A percentile compares a stretch with the other conserved stretches of the same genome.
Evolutionary conservation across 2,888 invertebrate species (phyloP).

Genomic region (Psylliodes chrysocephalus): DNA sequence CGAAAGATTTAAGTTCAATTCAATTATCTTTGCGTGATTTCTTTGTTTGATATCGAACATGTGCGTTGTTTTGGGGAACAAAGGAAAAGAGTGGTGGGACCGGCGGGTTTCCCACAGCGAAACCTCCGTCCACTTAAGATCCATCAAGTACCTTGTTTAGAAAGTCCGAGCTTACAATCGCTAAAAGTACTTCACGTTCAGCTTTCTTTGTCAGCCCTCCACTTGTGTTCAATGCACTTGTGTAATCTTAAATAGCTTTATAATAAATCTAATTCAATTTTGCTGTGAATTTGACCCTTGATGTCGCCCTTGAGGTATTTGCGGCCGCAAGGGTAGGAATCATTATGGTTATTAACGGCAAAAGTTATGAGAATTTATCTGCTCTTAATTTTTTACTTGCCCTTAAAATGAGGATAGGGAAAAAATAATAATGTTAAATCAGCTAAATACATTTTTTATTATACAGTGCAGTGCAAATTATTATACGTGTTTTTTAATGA

Average conservation of each 20-base stretch:
- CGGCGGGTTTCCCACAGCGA: conserved; percentile 56
- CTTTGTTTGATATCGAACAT: conserved; percentile 27
- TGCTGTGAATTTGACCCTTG: conserved; percentile 45
- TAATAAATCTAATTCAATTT: conserved; percentile 47
- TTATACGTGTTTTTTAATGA: too few relatives aligned
- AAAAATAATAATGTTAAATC: too few relatives aligned
- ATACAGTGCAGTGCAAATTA: too few relatives aligned
- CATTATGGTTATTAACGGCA: conserved; percentile 19
- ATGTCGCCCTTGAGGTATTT: conserved; percentile 24
- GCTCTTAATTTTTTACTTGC: not conserved
- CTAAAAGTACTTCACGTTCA: conserved; percentile 50
- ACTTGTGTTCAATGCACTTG: conserved; percentile 49
- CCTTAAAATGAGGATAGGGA: too few relatives aligned
- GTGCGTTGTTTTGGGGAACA: conserved; percentile 41
- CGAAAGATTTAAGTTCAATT: not conserved
- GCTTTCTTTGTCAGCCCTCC: conserved; percentile 53
- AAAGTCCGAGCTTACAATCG: conserved; percentile 51
- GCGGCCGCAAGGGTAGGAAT: conserved; percentile 9
- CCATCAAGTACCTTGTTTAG: conserved; percentile 55
- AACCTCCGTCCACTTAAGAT: conserved; percentile 57
- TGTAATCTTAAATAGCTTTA: conserved; percentile 46
- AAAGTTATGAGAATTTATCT: conserved; percentile 18
- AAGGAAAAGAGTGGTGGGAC: conserved; percentile 51
- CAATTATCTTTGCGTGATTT: conserved; percentile 14
- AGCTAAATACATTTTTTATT: too few relatives aligned